Evolutionary conservation across 2,797 vertebrate species (phyloP).

Genomic region (Furcifer pardalis): DNA sequence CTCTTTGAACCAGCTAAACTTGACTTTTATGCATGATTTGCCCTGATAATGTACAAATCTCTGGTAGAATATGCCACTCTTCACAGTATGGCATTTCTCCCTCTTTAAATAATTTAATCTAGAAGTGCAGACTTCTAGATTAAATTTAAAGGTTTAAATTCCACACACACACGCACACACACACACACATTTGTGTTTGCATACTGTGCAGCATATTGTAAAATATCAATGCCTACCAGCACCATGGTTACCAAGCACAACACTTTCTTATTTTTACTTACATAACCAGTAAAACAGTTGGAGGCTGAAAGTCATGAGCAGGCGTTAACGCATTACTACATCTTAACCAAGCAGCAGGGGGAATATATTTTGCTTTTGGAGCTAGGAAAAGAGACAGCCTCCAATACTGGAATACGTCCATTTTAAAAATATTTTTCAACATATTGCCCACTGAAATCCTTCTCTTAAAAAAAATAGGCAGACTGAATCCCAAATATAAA

Average conservation of each 20-base stretch:
- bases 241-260: conserved; percentile 79
- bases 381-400: conserved; percentile 57
- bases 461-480: conserved; percentile 67
- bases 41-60: conserved; percentile 46
- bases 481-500: no score
- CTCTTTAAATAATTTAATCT: conserved; percentile 74
- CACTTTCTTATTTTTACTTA: conserved; percentile 84
- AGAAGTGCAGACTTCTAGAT: conserved; percentile 64
- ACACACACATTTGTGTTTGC: conserved; percentile 69
- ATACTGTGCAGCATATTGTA: conserved; percentile 81
- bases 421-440: conserved; percentile 71
- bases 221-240: conserved; percentile 79
- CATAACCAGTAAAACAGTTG: conserved; percentile 83
- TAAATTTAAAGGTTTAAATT: conserved; percentile 75
- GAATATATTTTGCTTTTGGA: conserved; percentile 64
- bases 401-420: conserved; percentile 72
- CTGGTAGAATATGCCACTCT: conserved; percentile 57
- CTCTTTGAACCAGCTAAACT: conserved; percentile 39
- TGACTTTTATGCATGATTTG: conserved; percentile 63
- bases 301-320: conserved; percentile 78
- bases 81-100: conserved; percentile 68
- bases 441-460: conserved; percentile 55
- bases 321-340: conserved; percentile 71
- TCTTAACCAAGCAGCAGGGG: conserved; percentile 71
- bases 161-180: no score